Conservation (phyloP, 2,113 vertebrate species). For the Cromileptes altivelis region DNA sequence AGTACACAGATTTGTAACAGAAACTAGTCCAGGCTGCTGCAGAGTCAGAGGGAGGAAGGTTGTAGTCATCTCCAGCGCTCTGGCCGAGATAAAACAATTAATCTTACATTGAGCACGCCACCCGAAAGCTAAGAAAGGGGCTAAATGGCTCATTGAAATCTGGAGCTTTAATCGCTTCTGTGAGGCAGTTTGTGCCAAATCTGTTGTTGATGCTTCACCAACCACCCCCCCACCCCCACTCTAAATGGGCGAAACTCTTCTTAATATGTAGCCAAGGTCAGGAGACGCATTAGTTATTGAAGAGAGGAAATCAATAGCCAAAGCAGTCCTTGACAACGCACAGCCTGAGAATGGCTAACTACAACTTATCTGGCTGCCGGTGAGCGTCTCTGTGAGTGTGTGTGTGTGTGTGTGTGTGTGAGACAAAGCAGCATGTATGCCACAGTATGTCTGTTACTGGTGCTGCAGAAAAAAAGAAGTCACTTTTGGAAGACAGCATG, state of each 20-base stretch:
- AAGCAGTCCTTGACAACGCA: conserved; percentile 67
- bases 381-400: background rate
- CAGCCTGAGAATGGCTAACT: conserved; percentile 58
- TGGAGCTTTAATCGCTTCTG: conserved; percentile 64
- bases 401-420: background rate
- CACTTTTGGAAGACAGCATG: background rate
- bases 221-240: conserved; percentile 44
- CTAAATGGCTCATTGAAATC: conserved; percentile 62
- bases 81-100: conserved; percentile 49
- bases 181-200: conserved; percentile 70
- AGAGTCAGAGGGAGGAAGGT: conserved; percentile 4
- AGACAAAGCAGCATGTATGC: background rate
- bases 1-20: background rate
- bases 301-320: conserved; percentile 76
- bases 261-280: conserved; percentile 76
- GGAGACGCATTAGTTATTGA: conserved; percentile 72
- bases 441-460: background rate
- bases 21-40: background rate
- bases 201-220: conserved; percentile 73
- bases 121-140: conserved; percentile 44
- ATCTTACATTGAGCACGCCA: conserved; percentile 48
- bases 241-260: conserved; percentile 53
- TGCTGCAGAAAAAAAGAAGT: conserved; percentile 4
- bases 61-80: conserved; percentile 6
- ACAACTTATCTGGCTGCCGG: conserved; percentile 24